phyloP scores from a whole-genome alignment of 2,797 vertebrate genomes.

The Bovichtus variegatus region DNA sequence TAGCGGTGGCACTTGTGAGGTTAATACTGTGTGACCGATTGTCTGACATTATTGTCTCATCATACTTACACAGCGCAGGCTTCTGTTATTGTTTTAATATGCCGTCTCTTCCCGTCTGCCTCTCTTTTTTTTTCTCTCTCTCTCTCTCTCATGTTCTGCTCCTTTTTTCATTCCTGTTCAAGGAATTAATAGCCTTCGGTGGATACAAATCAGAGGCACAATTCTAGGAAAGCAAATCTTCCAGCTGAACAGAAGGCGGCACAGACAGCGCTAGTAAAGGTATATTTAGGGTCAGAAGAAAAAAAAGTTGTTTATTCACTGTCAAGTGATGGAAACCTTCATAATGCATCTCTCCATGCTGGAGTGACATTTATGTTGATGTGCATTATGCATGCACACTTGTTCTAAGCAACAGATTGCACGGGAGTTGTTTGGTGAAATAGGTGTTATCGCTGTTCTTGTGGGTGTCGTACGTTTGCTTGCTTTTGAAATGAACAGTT shows the following conservation, averaged over 20 bases:
- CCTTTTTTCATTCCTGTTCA: slow-evolving; percentile 26
- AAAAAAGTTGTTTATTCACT: slow-evolving; percentile 36
- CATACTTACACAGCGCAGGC: background rate
- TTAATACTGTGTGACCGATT: slow-evolving; percentile 23
- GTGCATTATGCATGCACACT: slow-evolving; percentile 30
- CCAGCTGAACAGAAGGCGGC: slow-evolving; percentile 27
- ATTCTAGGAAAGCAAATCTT: slow-evolving; percentile 34
- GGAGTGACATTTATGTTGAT: slow-evolving; percentile 47
- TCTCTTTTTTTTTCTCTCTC: background rate
- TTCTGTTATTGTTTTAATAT: slow-evolving; percentile 29
- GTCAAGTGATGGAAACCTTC: slow-evolving; percentile 27
- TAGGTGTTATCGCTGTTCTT: slow-evolving; percentile 30
- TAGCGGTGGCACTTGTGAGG: slow-evolving; percentile 7
- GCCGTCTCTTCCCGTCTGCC: slow-evolving; percentile 9
- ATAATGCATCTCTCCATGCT: background rate
- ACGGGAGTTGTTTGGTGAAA: slow-evolving; percentile 25
- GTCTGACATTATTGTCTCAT: slow-evolving; percentile 27
- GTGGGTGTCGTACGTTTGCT: slow-evolving; percentile 30
- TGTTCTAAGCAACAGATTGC: slow-evolving; percentile 55
- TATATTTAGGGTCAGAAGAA: slow-evolving; percentile 31
- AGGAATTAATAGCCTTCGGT: slow-evolving; percentile 45
- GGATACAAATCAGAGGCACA: slow-evolving; percentile 44
- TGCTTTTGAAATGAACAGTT: slow-evolving; percentile 32
- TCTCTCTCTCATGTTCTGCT: slow-evolving; percentile 12
- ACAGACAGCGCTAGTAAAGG: slow-evolving; percentile 13